Conservation (phyloP, 1,140 invertebrate species). For the Stratiolaelaps scimitus region DNA sequence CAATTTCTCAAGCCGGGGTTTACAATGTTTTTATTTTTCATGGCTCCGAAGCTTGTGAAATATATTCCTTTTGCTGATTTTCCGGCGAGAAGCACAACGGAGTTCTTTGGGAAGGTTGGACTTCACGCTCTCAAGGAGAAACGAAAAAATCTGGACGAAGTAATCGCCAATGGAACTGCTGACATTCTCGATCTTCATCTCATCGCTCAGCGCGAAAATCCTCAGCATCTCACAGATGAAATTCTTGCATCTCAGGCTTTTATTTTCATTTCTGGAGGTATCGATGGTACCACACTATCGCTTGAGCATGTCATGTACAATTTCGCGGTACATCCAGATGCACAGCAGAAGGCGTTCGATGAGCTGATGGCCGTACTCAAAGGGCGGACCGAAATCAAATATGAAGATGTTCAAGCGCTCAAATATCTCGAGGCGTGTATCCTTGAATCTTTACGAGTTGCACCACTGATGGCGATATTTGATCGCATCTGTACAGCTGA, state of each 20-base stretch:
- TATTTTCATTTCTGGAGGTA: not conserved
- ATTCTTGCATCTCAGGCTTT: not conserved
- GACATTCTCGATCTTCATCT: not conserved
- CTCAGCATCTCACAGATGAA: not conserved
- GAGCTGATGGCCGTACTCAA: not conserved
- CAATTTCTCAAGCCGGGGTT: not conserved
- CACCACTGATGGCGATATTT: not conserved
- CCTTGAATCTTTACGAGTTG: not conserved
- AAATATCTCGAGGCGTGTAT: constrained; percentile 3
- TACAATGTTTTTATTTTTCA: not conserved
- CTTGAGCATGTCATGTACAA: not conserved
- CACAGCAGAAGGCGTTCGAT: not conserved
- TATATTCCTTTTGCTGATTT: constrained; percentile 6
- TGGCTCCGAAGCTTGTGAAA: not conserved
- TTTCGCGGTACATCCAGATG: not conserved
- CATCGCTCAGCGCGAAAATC: constrained; percentile 6
- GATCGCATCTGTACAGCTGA: not conserved
- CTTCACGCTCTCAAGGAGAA: not conserved
- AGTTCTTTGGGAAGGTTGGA: constrained; percentile 4
- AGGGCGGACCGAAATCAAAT: not conserved
- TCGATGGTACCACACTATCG: not conserved
- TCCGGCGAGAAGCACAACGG: not conserved
- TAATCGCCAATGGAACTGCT: not conserved
- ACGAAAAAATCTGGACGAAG: not conserved
- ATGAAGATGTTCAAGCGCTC: not conserved